These are phyloP conservation scores for Pteria penguin DNA, from an alignment of 2,888 invertebrate species.

Conservation along the genomic window DNA sequence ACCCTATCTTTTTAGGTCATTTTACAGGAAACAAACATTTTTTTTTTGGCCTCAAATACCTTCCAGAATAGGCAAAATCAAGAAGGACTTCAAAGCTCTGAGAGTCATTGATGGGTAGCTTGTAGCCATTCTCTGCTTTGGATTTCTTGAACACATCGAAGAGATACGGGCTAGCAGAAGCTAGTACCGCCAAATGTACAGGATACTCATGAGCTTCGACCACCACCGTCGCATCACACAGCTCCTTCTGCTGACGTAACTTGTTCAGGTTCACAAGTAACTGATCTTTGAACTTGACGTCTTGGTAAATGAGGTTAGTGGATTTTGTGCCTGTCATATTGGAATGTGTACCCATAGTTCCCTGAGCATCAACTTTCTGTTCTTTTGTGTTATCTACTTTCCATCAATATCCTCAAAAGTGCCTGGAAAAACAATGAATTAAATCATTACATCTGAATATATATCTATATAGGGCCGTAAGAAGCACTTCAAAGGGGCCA, in stretches of 20 bases:
- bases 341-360: not conserved
- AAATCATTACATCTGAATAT: too few species aligned
- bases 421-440: too few species aligned
- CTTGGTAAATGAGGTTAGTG: constrained; percentile 11
- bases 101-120: constrained; percentile 84
- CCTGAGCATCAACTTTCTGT: too few species aligned
- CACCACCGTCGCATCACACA: constrained; percentile 91
- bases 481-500: too few species aligned
- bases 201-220: constrained; percentile 87
- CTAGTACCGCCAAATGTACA: constrained; percentile 89
- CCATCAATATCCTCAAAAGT: too few species aligned
- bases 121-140: constrained; percentile 81
- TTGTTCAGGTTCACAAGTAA: constrained; percentile 87
- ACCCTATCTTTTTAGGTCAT: too few species aligned
- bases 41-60: too few species aligned
- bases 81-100: constrained; percentile 88
- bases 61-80: constrained; percentile 91
- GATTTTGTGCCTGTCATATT: not conserved
- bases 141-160: constrained; percentile 86
- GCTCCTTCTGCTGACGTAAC: constrained; percentile 90
- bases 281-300: not conserved
- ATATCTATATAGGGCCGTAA: too few species aligned
- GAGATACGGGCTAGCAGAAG: constrained; percentile 88
- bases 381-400: too few species aligned
- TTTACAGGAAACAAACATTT: too few species aligned